phyloP scores from a whole-genome alignment of 2,113 vertebrate genomes.

The Ptilonorhynchus violaceus region DNA sequence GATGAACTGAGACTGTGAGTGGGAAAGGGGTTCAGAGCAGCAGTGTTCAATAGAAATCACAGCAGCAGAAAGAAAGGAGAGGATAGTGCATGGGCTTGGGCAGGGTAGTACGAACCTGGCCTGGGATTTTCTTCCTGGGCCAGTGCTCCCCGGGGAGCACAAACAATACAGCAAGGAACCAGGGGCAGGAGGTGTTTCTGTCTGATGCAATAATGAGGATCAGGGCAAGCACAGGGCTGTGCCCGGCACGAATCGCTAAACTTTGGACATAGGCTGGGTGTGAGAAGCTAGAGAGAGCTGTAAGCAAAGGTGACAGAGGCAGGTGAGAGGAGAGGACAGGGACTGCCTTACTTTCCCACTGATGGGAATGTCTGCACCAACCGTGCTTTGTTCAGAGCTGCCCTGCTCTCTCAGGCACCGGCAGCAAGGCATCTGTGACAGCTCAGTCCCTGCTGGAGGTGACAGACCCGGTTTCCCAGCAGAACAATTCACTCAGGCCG shows the following conservation, averaged over 20 bases:
- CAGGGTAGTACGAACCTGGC: background rate
- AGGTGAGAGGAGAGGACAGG: background rate
- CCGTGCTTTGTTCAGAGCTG: background rate
- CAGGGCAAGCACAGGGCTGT: background rate
- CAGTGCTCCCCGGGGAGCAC: background rate
- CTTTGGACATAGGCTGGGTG: rapidly evolving
- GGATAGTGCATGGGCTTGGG: background rate
- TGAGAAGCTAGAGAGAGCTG: background rate
- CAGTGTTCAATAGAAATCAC: rapidly evolving
- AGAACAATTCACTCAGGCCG: background rate
- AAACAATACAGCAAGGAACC: background rate
- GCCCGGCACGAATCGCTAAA: rapidly evolving
- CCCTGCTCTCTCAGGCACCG: background rate
- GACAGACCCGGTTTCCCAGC: background rate
- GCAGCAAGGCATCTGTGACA: rapidly evolving
- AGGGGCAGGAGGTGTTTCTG: background rate
- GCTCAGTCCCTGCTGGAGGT: background rate
- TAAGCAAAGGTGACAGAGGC: background rate
- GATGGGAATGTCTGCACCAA: rapidly evolving
- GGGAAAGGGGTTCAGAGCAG: background rate
- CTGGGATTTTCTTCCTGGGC: background rate
- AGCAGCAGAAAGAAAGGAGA: background rate
- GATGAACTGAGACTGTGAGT: background rate
- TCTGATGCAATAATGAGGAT: background rate
- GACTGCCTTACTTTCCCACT: background rate